Evolutionary conservation across 2,797 vertebrate species (phyloP), one percentile per base, ranked within the genome.

Genomic region (Mastacembelus armatus): DNA sequence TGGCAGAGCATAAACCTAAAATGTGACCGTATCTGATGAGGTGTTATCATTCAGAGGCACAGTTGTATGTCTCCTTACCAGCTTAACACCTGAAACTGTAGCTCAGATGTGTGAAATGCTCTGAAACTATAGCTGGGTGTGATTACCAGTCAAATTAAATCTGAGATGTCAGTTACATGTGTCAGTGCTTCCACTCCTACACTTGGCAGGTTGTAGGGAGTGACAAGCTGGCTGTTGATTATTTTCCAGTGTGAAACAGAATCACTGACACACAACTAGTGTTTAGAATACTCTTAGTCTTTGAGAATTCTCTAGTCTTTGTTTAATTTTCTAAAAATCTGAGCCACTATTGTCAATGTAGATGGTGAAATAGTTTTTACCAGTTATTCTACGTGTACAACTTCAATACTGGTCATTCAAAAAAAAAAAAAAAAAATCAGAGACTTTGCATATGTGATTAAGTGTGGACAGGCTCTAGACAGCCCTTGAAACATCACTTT

Each of bases 101-200:
- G 85, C 82, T 79, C 71, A 43, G 88, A 92, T 26, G 90, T 92
- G 92, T 92, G 92, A 94, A 93, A 85, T 86, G 88, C 89, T 93
- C 88, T 90, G 89, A 90, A 91, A 91, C 91, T 89, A 84, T 88
- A 83, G 87, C 90, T 88, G 90, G 90, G 91, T 93, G 93, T 93
- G 92, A 94, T 93, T 90, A 92, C 85, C 88, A 92, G 90, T 92
- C 93, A 92, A 91, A 94, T 93, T 89, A 92, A 93, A 93, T 90
- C 90, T 88, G 90, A 92, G 88, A 91, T 88, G 87, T 92, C 91
- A 92, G 89, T 91, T 89, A 89, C 88, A 85, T 66, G 84, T 91
- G 91, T 91, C 91, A 90, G 40, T 85, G 84, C 72, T 67, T 85
- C 82, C 80, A 79, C 84, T 90, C 71, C 85, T 76, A 84, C 84